Percentiles rank a stretch among this genome's conserved stretches.
phyloP scores from a whole-genome alignment of 2,113 vertebrate genomes.

The Channa argus region DNA sequence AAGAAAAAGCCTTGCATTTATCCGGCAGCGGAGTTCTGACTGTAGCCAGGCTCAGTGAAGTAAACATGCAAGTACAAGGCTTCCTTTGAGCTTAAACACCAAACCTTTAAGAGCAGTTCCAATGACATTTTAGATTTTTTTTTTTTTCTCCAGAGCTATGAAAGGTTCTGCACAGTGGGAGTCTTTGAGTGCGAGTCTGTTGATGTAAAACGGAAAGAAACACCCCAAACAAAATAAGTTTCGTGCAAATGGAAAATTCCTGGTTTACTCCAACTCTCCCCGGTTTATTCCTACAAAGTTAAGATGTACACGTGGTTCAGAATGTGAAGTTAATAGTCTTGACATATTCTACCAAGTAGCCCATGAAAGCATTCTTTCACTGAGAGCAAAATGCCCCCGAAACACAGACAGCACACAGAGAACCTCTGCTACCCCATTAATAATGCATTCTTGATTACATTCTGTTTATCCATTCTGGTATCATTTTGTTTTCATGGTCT shows the following conservation, averaged over 20 bases:
- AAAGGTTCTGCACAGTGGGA: conserved; percentile 56
- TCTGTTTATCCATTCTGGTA: conserved; percentile 50
- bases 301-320: conserved; percentile 37
- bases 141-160: conserved; percentile 21
- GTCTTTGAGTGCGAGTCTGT: conserved; percentile 61
- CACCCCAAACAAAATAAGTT: conserved; percentile 34
- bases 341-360: conserved; percentile 33
- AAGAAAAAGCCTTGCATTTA: conserved; percentile 63
- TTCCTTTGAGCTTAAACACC: conserved; percentile 78
- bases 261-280: conserved; percentile 21
- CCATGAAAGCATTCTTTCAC: conserved; percentile 44
- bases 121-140: conserved; percentile 66
- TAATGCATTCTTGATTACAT: conserved; percentile 70
- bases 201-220: conserved; percentile 65
- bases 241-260: conserved; percentile 59
- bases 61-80: conserved; percentile 77
- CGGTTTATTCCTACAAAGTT: conserved; percentile 28
- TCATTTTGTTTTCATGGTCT: conserved; percentile 60
- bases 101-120: conserved; percentile 65
- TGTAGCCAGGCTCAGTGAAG: conserved; percentile 45
- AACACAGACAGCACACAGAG: conserved; percentile 41
- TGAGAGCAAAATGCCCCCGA: conserved; percentile 29
- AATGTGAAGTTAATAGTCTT: conserved; percentile 21
- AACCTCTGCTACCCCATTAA: conserved; percentile 54
- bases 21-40: conserved; percentile 59